These are phyloP conservation scores for Heliconius sara DNA, from an alignment of 2,888 invertebrate species.

Conservation along the genomic window DNA sequence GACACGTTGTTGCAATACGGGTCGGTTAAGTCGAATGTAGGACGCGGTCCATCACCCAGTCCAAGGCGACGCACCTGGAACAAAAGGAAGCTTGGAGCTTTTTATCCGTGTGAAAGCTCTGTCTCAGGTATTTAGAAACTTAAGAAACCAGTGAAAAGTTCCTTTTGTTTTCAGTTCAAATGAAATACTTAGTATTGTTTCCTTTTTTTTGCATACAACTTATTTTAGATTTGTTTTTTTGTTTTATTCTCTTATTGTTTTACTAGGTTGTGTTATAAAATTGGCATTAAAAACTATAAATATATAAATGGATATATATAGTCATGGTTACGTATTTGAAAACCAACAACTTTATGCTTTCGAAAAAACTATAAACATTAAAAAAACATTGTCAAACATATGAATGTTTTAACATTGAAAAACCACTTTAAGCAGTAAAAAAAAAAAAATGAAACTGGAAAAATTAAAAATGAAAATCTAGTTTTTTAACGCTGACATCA, in stretches of 20 bases:
- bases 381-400: not conserved
- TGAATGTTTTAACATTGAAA: not conserved
- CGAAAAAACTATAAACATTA: not conserved
- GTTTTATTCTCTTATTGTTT: not conserved
- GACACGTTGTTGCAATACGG: slow-evolving; percentile 77
- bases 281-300: too few species aligned
- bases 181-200: slow-evolving; percentile 11
- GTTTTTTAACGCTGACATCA: slow-evolving; percentile 33
- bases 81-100: slow-evolving; percentile 5
- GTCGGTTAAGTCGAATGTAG: slow-evolving; percentile 75
- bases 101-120: not conserved
- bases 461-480: slow-evolving; percentile 27
- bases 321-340: too few species aligned
- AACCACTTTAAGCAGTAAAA: not conserved
- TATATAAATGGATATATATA: too few species aligned
- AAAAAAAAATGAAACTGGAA: too few species aligned
- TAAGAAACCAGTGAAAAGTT: slow-evolving; percentile 4
- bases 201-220: not conserved
- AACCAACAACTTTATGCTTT: too few species aligned
- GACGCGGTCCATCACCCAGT: slow-evolving; percentile 62
- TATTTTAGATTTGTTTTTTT: not conserved
- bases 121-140: slow-evolving; percentile 16
- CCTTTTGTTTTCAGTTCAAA: slow-evolving; percentile 18
- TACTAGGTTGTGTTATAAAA: too few species aligned
- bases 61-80: slow-evolving; percentile 72